Conservation (phyloP, 2,888 invertebrate genomes). For the Gryllus longicercus region DNA sequence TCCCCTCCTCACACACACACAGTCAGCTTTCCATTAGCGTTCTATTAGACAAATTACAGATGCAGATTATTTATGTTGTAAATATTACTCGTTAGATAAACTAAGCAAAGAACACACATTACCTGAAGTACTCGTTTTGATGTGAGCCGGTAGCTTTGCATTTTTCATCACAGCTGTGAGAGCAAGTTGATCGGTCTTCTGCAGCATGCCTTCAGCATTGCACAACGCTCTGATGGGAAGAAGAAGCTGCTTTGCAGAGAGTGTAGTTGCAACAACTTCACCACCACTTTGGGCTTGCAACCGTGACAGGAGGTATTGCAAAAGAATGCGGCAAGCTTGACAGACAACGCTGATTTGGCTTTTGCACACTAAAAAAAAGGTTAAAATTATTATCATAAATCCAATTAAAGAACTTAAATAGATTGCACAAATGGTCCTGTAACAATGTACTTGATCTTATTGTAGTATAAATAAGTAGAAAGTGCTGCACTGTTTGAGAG, state of each 20-base stretch:
- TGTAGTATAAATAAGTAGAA: background rate
- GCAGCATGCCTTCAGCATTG: constrained; percentile 64
- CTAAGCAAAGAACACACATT: constrained; percentile 32
- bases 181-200: constrained; percentile 71
- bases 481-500: too few species aligned
- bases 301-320: constrained; percentile 59
- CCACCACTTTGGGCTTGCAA: constrained; percentile 44
- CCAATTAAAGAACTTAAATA: background rate
- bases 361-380: constrained; percentile 57
- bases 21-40: too few species aligned
- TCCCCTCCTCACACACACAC: too few species aligned
- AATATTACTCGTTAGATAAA: too few species aligned
- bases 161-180: constrained; percentile 75
- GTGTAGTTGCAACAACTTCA: constrained; percentile 42
- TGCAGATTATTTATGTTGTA: too few species aligned
- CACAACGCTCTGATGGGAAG: constrained; percentile 70
- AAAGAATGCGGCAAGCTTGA: constrained; percentile 65
- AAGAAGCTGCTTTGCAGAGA: constrained; percentile 58
- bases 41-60: too few species aligned
- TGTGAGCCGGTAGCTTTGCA: constrained; percentile 60
- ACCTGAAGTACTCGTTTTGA: constrained; percentile 50
- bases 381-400: too few species aligned
- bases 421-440: background rate
- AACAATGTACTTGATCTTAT: background rate
- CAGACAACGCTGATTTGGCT: constrained; percentile 64